phyloP scores from a whole-genome alignment of 1,140 invertebrate species.

The Nautilus pompilius region DNA sequence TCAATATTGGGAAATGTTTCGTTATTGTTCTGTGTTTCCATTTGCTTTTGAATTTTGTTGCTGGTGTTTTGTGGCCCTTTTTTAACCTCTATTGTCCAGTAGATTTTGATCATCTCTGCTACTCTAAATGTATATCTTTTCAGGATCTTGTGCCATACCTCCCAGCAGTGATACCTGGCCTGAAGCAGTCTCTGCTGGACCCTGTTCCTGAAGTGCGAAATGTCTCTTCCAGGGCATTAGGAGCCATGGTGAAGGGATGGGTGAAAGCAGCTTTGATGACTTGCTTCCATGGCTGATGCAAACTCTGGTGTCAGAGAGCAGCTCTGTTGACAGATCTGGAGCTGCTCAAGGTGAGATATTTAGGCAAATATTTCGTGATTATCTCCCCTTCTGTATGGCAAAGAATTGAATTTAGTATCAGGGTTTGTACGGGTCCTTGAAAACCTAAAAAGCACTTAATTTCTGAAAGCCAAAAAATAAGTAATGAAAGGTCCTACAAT shows the following conservation, averaged over 20 bases:
- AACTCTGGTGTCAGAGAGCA: constrained; percentile 92
- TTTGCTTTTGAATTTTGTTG: too few species aligned
- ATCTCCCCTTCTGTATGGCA: too few species aligned
- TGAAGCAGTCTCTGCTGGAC: constrained; percentile 94
- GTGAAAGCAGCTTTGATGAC: constrained; percentile 85
- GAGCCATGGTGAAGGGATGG: constrained; percentile 98
- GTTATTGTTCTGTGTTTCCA: too few species aligned
- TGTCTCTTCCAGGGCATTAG: constrained; percentile 89
- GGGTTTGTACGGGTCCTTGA: too few species aligned
- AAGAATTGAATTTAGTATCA: too few species aligned
- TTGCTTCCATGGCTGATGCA: constrained; percentile 95
- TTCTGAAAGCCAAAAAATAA: too few species aligned
- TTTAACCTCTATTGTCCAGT: not conserved
- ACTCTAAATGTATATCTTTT: not conserved
- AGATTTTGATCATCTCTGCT: not conserved
- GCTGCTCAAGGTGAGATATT: constrained; percentile 97
- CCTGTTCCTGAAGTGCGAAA: constrained; percentile 95
- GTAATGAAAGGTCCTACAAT: too few species aligned
- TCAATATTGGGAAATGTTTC: too few species aligned
- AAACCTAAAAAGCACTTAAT: too few species aligned
- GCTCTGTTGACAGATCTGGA: constrained; percentile 92
- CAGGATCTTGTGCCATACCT: constrained; percentile 92
- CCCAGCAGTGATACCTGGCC: constrained; percentile 91
- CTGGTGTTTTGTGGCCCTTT: not conserved
- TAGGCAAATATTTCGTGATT: too few species aligned